Percentiles rank a stretch among this genome's conserved stretches.
phyloP scores from a whole-genome alignment of 2,113 vertebrate species.

The Damaliscus lunatus region DNA sequence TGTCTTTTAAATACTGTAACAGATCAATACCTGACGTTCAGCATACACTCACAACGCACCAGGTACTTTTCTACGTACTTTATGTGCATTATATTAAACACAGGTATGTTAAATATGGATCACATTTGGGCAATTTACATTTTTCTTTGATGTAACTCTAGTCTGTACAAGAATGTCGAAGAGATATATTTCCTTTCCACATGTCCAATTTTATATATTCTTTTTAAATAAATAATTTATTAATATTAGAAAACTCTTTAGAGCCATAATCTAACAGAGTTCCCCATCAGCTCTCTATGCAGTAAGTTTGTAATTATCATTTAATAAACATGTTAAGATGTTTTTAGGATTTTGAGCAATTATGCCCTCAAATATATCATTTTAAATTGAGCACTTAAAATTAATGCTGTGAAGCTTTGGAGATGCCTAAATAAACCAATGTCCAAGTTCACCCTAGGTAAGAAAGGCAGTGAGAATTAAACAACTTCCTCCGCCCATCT shows the following conservation, averaged over 20 bases:
- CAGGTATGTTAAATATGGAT: neutral
- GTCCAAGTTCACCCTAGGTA: neutral
- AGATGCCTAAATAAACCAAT: constrained; percentile 9
- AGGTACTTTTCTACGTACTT: neutral
- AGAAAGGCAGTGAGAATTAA: neutral
- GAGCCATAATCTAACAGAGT: constrained; percentile 44
- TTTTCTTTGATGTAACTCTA: constrained; percentile 24
- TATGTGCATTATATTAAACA: neutral
- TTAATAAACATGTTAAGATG: constrained; percentile 71
- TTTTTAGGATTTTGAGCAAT: constrained; percentile 16
- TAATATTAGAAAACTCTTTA: constrained; percentile 63
- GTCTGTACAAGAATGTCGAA: neutral
- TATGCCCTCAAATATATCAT: constrained; percentile 33
- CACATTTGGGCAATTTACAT: neutral
- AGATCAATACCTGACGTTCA: neutral
- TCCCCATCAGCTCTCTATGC: neutral
- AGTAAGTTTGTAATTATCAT: constrained; percentile 62
- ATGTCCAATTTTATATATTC: constrained; percentile 55
- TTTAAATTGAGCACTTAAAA: constrained; percentile 58
- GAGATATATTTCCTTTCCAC: constrained; percentile 46
- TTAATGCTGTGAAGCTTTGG: neutral
- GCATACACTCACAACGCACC: neutral
- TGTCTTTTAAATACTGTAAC: neutral
- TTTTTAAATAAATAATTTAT: constrained; percentile 55
- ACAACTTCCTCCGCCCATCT: neutral